Evolutionary conservation across 2,888 invertebrate genomes (phyloP), one percentile per base, ranked within the genome.

Genomic region (Archaeoteleia sp.): DNA sequence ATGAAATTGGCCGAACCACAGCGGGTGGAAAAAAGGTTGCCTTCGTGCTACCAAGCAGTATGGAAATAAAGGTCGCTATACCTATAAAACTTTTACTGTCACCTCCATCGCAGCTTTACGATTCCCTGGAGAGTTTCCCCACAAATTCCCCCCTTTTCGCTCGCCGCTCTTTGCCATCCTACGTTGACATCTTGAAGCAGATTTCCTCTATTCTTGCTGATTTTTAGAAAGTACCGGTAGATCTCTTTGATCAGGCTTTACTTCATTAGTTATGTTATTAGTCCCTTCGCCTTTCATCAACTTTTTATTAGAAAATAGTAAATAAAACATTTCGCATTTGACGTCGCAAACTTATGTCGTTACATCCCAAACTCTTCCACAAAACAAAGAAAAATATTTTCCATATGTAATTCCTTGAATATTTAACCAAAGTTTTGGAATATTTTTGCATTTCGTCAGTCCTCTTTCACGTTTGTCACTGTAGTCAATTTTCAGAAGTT

Each of bases 11-110:
- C 65, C 61, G 42, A 57, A 66, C 63, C 53, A 46, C 55, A 46
- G 54, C 29, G 40, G 61, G 53, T 48, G 42, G 34, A 61, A 55
- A 62, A 67, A 63, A 68, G 46, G 57, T 62, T 66, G 67, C 62
- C 62, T 72, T 73, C 67, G 67, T 69, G 66, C 72, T 58, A 66
- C 61, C 72, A 60, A 73, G 71, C 74, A 77, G 74, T 77, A 82
- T 82, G 82, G 78, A 82, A 82, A 82, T 81, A 81, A 80, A 81
- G 80, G 80, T 76, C 74, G 68, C 54, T 58, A 57, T 57, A 40
- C 53, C 58, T 58, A 66, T 67, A 70, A 70, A 70, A 70, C 65
- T 70, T 70, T 70, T 70, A 70, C 57, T 70, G 69, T 69, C 69
- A 66, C 66, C 66, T 66, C 54, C 67, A 55, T 63, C 62, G 58